Evolutionary conservation across 2,113 vertebrate genomes (phyloP).

Genomic region (Pao palembangensis): DNA sequence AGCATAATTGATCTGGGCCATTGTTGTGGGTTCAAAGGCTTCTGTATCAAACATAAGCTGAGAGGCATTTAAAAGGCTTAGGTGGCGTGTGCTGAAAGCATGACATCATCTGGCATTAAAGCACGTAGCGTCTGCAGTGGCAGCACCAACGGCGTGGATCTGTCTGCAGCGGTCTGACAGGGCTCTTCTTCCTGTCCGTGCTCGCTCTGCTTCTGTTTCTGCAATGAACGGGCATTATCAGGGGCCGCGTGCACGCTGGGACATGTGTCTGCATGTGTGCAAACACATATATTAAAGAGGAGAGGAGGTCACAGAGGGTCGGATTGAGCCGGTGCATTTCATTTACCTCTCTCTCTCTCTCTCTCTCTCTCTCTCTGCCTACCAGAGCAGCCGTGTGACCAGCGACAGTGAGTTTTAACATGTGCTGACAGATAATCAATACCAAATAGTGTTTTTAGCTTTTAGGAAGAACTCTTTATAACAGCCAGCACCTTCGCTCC

Average conservation of each 20-base stretch:
- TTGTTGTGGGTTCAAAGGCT: no score
- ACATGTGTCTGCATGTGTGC: not conserved
- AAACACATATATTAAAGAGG: slow-evolving; percentile 6
- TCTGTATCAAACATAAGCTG: no score
- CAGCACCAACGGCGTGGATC: no score
- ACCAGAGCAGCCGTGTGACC: slow-evolving; percentile 48
- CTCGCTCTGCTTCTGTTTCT: not conserved
- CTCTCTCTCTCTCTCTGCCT: not conserved
- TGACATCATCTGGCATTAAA: no score
- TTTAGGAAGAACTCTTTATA: slow-evolving; percentile 72
- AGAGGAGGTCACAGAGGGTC: not conserved
- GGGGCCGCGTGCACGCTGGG: not conserved
- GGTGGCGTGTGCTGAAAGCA: no score
- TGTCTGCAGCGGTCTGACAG: not conserved
- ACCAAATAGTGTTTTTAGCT: slow-evolving; percentile 70
- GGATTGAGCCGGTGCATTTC: not conserved
- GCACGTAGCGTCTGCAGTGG: no score
- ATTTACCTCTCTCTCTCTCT: slow-evolving; percentile 4
- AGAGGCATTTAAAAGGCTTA: no score
- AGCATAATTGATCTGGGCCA: no score
- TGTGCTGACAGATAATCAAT: slow-evolving; percentile 76
- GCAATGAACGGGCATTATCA: not conserved
- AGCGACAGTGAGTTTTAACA: slow-evolving; percentile 59
- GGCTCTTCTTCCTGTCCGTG: not conserved
- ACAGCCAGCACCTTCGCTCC: slow-evolving; percentile 50